Evolutionary conservation across 2,113 vertebrate species (phyloP), one percentile per base, ranked within the genome.

Genomic region (Neolamprologus variostigma): DNA sequence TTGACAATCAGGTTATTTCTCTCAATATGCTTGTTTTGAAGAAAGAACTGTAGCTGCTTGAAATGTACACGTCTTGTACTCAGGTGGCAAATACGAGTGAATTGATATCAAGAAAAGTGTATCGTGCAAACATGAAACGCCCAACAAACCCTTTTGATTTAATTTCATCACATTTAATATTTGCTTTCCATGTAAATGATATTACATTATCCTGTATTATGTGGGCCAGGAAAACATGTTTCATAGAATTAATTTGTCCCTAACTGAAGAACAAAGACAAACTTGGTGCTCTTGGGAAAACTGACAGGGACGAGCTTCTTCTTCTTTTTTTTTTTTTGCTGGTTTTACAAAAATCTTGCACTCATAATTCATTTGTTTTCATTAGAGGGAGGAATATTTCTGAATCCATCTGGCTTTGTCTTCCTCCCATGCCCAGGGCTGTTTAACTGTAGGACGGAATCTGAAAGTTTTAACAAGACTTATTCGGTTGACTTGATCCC

Each of bases 1-100:
- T 66, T 51, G 91, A 94, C 93, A 93, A 91, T 93, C 91, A 84
- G 76, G 37, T 82, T 90, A 63, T 87, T 81, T 79, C 61, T 90
- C n/a, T 89, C 31, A 33, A 68, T 33, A 53, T 82, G 19, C 26
- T 71, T 66, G 17, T 85, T 59, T 86, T 76, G 12, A 81, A 66
- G 33, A 33, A 80, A 51, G 12, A 80, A 63, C 66, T 84, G 33
- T 3, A 61, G 73, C 54, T 13, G 37, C 42, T 8, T n/a, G 3
- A 28, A 42, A 73, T 83, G 14, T 68, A 42, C 9, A 81, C 45
- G 61, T 83, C 28, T 82, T 54, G 45, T 57, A 53, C 59, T 86
- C 73, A 66, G 40, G 31, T 31, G 21, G n/a, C 33, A 21, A 45
- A 80, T 19, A n/a, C 4, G 50, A 87, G 71, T 78, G 71, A 78